Evolutionary conservation across 2,888 invertebrate genomes (phyloP), one percentile per base, ranked within the genome.

Genomic region (Nasonovia ribisnigri): DNA sequence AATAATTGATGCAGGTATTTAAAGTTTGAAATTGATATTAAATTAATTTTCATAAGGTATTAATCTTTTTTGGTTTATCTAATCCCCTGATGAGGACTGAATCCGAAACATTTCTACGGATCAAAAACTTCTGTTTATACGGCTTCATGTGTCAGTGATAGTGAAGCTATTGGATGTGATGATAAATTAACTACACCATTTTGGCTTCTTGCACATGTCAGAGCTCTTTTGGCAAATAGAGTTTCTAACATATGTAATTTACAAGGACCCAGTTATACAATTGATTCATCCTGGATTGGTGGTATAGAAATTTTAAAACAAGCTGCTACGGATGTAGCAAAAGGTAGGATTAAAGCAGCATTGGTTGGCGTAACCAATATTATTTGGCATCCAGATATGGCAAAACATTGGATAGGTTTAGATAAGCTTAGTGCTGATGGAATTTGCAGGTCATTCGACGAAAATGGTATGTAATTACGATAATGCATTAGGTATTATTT

Each of bases 221-320:
- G 96, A 90, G 96, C 96, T 57, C 97, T 97, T 96, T 96, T 97
- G 95, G 96, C 97, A 90, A 97, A 97, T 95, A 96, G 97, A 92
- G 95, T 97, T 60, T 97, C 97, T 11, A 97, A 96, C 95, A 96
- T 96, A 95, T 96, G 97, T 95, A 97, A 97, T 95, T 96, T 97
- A 93, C 96, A 96, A 95, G 96, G 97, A 95, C 96, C 96, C 46
- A 96, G 96, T 95, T 97, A 96, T 95, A 96, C 97, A 1, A 96
- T 97, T 92, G 97, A 97, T 95, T 96, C 97, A 77, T 97, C 97
- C 43, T 97, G 97, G 96, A 96, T 97, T 1, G 97, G 97, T 77
- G 97, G 97, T 93, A 95, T 97, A 92, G 96, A 97, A 94, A 97
- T 96, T 43, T 95, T 97, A 42, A 96, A 97, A 95, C 96, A 96